phyloP scores from a whole-genome alignment of 2,888 invertebrate species.

The Xylota sylvarum region DNA sequence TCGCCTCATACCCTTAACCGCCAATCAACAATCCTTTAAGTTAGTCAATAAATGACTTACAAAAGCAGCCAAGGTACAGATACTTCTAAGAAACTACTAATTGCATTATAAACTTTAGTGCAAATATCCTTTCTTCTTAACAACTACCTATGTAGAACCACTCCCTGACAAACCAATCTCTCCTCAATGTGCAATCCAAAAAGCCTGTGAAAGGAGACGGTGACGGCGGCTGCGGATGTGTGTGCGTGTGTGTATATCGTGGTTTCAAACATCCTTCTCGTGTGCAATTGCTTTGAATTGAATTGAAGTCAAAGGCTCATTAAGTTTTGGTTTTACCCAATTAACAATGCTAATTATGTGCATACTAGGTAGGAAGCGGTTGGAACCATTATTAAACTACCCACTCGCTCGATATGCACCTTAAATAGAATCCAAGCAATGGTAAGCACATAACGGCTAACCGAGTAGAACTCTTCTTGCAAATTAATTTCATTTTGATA shows the following conservation, averaged over 20 bases:
- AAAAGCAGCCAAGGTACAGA: background rate
- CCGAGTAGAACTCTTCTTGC: background rate
- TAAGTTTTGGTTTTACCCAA: conserved; percentile 45
- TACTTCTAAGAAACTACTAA: conserved; percentile 25
- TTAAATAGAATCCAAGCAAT: background rate
- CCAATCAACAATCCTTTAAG: background rate
- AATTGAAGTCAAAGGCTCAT: conserved; percentile 48
- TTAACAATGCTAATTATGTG: conserved; percentile 32
- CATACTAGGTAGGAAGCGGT: background rate
- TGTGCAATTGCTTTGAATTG: conserved; percentile 29
- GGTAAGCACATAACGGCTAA: background rate
- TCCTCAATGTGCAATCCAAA: background rate
- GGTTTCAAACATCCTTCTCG: background rate
- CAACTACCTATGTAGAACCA: background rate
- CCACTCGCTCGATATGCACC: background rate
- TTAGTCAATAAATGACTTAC: conserved; percentile 25
- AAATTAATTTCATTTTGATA: conserved; percentile 7
- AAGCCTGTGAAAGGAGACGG: background rate
- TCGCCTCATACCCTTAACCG: background rate
- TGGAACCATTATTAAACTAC: background rate
- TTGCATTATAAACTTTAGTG: conserved; percentile 25
- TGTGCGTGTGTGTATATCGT: background rate
- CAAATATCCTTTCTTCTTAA: background rate
- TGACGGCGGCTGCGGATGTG: background rate
- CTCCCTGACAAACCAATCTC: background rate